Evolutionary conservation across 2,888 invertebrate species (phyloP).

Genomic region (Teinopalpus imperialis): DNA sequence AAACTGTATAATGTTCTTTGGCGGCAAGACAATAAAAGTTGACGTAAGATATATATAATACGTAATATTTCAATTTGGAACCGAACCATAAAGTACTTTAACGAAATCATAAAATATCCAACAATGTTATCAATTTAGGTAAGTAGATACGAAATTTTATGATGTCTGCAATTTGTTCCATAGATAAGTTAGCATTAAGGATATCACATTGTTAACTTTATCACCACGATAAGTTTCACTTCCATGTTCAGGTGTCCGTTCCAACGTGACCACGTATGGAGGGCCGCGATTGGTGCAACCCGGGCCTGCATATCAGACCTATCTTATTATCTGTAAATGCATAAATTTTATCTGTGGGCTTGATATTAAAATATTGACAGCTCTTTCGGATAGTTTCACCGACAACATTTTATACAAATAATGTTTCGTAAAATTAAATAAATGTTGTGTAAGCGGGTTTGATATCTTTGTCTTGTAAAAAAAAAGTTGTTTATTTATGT

Average conservation of each 20-base stretch:
- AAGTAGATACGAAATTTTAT: constrained; percentile 18
- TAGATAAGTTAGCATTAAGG: constrained; percentile 15
- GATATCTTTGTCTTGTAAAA: no score
- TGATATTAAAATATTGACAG: constrained; percentile 15
- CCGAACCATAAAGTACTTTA: no score
- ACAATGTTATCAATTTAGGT: constrained; percentile 22
- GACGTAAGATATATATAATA: no score
- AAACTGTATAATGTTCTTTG: no score
- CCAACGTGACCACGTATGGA: constrained; percentile 27
- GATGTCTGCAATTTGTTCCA: constrained; percentile 18
- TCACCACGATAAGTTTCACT: constrained; percentile 31
- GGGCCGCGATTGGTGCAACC: constrained; percentile 32
- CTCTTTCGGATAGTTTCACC: constrained; percentile 12
- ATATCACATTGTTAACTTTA: constrained; percentile 25
- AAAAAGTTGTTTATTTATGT: no score
- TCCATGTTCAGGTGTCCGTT: constrained; percentile 28
- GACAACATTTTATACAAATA: no score
- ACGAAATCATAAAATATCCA: constrained; percentile 5
- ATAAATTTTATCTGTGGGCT: constrained; percentile 17
- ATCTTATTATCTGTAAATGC: constrained; percentile 17
- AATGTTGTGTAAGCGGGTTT: no score
- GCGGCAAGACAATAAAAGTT: no score
- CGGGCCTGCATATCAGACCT: constrained; percentile 31
- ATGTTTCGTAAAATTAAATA: no score
- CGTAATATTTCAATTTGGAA: no score